A percentile compares a stretch with the other conserved stretches of the same genome.
phyloP scores from a whole-genome alignment of 2,113 vertebrate genomes.

The Propithecus coquereli region DNA sequence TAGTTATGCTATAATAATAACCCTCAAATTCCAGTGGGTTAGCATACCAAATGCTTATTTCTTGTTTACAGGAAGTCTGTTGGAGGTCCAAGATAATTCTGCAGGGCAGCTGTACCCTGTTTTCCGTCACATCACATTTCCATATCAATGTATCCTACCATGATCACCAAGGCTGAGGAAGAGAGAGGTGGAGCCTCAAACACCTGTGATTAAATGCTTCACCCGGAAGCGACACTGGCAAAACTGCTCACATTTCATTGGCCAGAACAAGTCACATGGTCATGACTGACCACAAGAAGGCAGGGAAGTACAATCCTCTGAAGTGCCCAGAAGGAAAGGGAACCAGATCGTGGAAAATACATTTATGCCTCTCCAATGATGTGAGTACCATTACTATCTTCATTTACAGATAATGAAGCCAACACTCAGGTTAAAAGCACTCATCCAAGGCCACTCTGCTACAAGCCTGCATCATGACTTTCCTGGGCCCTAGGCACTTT shows the following conservation, averaged over 20 bases:
- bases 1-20: background rate
- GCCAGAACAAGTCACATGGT: background rate
- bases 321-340: background rate
- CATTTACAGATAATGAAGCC: background rate
- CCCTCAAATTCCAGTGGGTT: background rate
- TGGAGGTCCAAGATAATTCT: background rate
- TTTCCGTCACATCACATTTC: background rate
- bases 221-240: background rate
- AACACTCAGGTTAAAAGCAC: background rate
- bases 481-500: background rate
- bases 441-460: background rate
- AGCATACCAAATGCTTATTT: background rate
- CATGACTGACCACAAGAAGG: background rate
- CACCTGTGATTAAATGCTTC: background rate
- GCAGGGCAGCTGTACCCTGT: background rate
- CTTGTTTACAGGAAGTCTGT: background rate
- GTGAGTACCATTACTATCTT: background rate
- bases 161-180: background rate
- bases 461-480: background rate
- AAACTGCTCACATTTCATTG: background rate
- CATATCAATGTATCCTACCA: background rate
- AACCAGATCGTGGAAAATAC: background rate
- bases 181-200: background rate
- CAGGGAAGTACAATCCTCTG: background rate
- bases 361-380: background rate